Evolutionary conservation across 2,888 invertebrate species (phyloP).

Genomic region (Nymphalis urticae): DNA sequence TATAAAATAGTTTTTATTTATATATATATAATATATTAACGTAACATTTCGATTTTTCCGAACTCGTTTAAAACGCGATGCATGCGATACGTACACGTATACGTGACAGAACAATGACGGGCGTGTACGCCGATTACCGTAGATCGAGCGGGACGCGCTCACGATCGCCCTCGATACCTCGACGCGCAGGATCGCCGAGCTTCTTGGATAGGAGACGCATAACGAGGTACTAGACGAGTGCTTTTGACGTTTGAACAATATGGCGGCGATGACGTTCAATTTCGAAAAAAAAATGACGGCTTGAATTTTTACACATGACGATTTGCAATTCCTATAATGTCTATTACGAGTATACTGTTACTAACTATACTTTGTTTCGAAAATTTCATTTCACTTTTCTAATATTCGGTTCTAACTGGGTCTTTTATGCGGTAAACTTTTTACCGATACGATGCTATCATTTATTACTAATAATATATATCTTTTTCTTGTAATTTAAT

Average conservation of each 20-base stretch:
- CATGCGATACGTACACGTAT: conserved; percentile 26
- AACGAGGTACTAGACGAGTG: conserved; percentile 87
- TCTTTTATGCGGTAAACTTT: no score
- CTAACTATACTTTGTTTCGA: no score
- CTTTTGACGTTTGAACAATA: conserved; percentile 15
- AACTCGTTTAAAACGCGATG: conserved; percentile 40
- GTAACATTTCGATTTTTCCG: conserved; percentile 41
- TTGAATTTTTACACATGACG: conserved; percentile 9
- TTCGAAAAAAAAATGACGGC: neutral
- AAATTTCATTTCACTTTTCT: no score
- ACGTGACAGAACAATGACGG: conserved; percentile 73
- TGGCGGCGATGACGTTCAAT: conserved; percentile 5
- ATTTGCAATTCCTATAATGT: no score
- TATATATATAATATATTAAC: conserved; percentile 37
- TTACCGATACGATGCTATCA: no score
- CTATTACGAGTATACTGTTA: neutral
- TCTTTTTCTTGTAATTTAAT: neutral
- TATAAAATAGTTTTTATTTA: neutral
- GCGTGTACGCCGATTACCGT: conserved; percentile 80
- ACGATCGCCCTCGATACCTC: conserved; percentile 94
- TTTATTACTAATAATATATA: neutral
- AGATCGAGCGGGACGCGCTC: conserved; percentile 76
- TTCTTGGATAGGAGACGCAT: conserved; percentile 96
- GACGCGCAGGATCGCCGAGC: conserved; percentile 95
- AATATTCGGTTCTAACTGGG: no score